Evolutionary conservation across 1,140 invertebrate genomes (phyloP), one percentile per base, ranked within the genome.

Genomic region (Polyergus mexicanus): DNA sequence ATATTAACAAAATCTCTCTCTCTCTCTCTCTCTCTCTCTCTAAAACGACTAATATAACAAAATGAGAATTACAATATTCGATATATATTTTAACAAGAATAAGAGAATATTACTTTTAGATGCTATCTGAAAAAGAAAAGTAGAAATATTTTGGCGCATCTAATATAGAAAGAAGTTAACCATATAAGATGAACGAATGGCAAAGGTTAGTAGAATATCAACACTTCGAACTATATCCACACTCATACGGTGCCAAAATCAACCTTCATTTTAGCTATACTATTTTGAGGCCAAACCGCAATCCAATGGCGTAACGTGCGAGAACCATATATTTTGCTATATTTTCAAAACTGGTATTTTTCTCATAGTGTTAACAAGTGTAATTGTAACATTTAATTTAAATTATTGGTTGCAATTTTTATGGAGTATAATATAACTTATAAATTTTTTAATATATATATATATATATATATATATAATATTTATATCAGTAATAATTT

Each of bases 191-290:
- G 32, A 85, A 87, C 51, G 25, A 75, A 87, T 84, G 32, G 47
- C 41, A 22, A 19, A 60, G 51, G 75, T 80, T 71, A 71, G 32
- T 51, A 85, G 77, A 88, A 78, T 62, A 86, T 91, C 85, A 90
- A 75, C 83, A 88, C 81, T 88, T 85, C 65, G 56, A 60, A 51
- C 47, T 58, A 28, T 76, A 71, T 68, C 32, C 85, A 89, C 58
- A 72, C 60, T 85, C 47, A 76, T 32, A 56, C 66, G 72, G 5
- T 58, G n/a, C 7, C 58, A 35, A 85, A 60, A 60, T 11, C 78
- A 62, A 66, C 28, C 25, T 62, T 58, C 25, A 28, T 65, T 35
- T 56, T 11, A 22, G 63, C 47, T 47, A 47, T 54, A 68, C 56
- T 81, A 83, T 76, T 69, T 62, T 68, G 13, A 38, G 19, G 58